phyloP scores from a whole-genome alignment of 2,797 vertebrate genomes.

The Myotis pilosus region DNA sequence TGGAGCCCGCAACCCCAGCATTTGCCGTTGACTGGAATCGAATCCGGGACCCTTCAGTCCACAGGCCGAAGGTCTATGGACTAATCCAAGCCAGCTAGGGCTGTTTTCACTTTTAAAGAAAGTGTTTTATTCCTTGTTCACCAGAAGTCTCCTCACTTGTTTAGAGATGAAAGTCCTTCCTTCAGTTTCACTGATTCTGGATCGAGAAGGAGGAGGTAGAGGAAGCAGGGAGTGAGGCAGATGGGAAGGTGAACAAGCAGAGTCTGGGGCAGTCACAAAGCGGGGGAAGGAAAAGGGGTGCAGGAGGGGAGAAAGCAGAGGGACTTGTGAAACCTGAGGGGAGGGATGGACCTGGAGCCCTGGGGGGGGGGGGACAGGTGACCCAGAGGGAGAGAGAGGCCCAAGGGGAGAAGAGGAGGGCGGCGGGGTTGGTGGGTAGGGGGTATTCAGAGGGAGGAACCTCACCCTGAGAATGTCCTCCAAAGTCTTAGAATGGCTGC shows the following conservation, averaged over 20 bases:
- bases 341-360: neutral
- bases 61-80: too few species aligned
- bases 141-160: neutral
- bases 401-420: neutral
- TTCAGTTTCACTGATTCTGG: neutral
- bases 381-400: neutral
- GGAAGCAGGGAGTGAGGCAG: neutral
- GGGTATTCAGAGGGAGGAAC: too few species aligned
- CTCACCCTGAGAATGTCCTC: neutral
- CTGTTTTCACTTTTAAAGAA: neutral
- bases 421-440: fast-evolving
- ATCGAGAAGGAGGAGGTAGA: too few species aligned
- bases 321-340: neutral
- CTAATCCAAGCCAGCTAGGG: too few species aligned
- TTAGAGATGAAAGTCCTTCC: neutral
- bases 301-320: neutral
- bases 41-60: too few species aligned
- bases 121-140: too few species aligned
- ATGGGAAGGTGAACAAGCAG: neutral
- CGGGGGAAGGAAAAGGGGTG: neutral
- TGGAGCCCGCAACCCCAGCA: too few species aligned
- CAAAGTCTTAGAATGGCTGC: neutral
- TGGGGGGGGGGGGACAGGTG: neutral
- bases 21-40: too few species aligned
- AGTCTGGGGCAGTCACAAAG: neutral